Base-by-base conservation (phyloP, 1,140 invertebrate genomes). In the Drosophila melanica region DNA sequence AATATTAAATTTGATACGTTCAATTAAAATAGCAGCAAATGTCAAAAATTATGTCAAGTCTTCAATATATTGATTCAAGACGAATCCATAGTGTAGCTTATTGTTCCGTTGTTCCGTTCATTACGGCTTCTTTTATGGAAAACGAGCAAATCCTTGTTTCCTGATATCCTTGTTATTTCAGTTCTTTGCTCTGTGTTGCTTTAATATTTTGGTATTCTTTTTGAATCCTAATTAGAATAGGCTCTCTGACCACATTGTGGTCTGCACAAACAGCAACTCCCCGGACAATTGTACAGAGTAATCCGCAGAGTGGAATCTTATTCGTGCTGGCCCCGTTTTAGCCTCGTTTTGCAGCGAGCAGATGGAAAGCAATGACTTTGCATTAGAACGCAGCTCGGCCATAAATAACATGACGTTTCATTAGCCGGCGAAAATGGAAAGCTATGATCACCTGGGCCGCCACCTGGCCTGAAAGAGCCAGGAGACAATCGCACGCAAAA, bases 321-420 rank as follows among this genome's bases (percentile, higher is more conserved):
- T 58, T 59, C 37, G 30, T 65, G 18, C 30, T 47, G 67, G 42
- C 42, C 35, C 48, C 47, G 27, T 63, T 42, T 16, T 11, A 48
- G 5, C 4, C 6, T 27, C 9, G 33, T 12, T 64, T 47, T 45
- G 33, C 42, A 27, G 37, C 35, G 30, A 14, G 30, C 63, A 68
- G 70, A 87, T 87, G 82, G 78, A 64, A 63, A 79, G 84, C 65
- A 87, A 87, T 87, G 84, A 51, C 54, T 82, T 87, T 87, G 67
- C 82, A 89, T 87, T 87, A 89, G 79, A 72, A 44, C 79, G 79
- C 82, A 87, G 48, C 72, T 64, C 37, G 45, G 76, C 58, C 79
- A 87, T 87, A 87, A 86, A 87, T 87, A 89, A 87, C 82, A 87
- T 87, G 82, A 87, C 84, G 76, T 87, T 87, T 87, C 82, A 87